Percentiles rank a stretch among this genome's conserved stretches.
Evolutionary conservation across 2,888 invertebrate species (phyloP).

Genomic region (Mesorhabditis sp.): DNA sequence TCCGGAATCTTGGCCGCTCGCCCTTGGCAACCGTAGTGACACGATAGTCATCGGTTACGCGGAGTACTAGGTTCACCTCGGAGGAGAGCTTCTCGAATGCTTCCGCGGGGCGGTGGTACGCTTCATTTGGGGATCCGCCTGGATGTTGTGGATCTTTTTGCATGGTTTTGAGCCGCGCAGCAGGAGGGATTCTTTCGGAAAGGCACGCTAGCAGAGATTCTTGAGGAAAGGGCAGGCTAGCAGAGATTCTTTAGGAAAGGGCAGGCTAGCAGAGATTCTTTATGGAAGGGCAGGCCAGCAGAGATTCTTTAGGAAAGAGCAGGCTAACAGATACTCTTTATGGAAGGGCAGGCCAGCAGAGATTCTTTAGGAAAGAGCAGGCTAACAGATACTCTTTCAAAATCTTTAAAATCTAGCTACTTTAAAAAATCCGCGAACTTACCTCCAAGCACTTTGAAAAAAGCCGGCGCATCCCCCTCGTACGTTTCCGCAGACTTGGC

Average conservation of each 20-base stretch:
- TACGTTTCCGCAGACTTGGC: conserved; percentile 28
- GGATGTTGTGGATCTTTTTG: not conserved
- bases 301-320: no score
- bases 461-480: conserved; percentile 12
- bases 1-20: conserved; percentile 18
- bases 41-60: conserved; percentile 20
- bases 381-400: no score
- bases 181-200: conserved; percentile 2
- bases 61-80: conserved; percentile 18
- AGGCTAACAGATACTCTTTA: no score
- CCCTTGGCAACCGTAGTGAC: conserved; percentile 18
- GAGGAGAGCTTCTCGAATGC: conserved; percentile 17
- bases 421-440: conserved; percentile 11
- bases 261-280: no score
- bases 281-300: no score
- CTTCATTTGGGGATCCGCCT: conserved; percentile 3
- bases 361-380: no score
- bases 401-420: no score
- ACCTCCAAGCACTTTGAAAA: conserved; percentile 20
- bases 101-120: conserved; percentile 8
- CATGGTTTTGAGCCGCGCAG: conserved; percentile 7
- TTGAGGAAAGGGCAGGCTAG: no score
- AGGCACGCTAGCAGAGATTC: no score
- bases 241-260: no score
- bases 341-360: no score